Percentiles rank a stretch among this genome's conserved stretches.
phyloP scores from a whole-genome alignment of 2,888 invertebrate species.

The Campoletis raptor region DNA sequence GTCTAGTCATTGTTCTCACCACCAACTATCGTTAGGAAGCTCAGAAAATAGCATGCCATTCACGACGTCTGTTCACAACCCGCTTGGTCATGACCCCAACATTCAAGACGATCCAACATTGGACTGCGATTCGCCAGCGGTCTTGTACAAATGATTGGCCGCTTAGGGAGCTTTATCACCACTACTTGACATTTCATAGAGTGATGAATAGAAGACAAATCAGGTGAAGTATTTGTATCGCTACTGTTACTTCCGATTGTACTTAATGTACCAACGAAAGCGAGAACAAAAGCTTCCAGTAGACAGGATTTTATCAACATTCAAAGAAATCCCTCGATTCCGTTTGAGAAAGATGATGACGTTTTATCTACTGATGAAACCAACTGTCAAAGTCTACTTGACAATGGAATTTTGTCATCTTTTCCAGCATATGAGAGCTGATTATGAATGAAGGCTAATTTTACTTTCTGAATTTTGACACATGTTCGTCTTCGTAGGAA shows the following conservation, averaged over 20 bases:
- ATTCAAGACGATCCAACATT: constrained; percentile 3
- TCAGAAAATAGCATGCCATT: constrained; percentile 22
- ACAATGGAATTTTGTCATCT: neutral
- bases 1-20: constrained; percentile 24
- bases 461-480: neutral
- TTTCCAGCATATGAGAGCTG: neutral
- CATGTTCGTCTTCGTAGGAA: neutral
- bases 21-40: constrained; percentile 26
- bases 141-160: neutral
- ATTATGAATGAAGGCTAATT: neutral
- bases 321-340: neutral
- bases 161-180: neutral
- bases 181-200: neutral
- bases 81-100: constrained; percentile 6
- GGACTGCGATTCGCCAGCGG: neutral
- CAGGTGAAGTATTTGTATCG: no score
- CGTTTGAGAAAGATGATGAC: neutral
- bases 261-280: neutral
- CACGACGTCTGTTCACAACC: constrained; percentile 6
- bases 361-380: neutral
- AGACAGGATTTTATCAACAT: neutral
- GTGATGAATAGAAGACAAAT: no score
- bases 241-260: neutral
- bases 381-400: neutral
- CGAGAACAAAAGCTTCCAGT: neutral